Base-by-base conservation (phyloP, 2,888 invertebrate species). In the Ptilodon capucinus region DNA sequence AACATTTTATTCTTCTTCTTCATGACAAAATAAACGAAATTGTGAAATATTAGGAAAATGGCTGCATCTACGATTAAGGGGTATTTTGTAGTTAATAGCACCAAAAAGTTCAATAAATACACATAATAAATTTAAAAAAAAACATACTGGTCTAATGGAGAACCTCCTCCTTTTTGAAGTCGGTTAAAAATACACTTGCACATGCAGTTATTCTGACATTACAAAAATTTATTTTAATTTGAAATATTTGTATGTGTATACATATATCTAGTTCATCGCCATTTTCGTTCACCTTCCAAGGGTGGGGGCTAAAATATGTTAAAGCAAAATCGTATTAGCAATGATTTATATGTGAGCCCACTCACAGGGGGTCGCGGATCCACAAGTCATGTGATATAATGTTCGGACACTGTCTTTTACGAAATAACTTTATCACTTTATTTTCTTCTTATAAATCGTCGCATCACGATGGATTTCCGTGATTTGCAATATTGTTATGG, bases 311-410 rank as follows among this genome's bases (percentile, higher is more conserved):
- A 65, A 83, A 86, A 81, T 83, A 84, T 85, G 85, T 82, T 83
- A 71, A 70, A 77, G 75, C 64, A 64, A 84, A 87, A 88, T 83
- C 77, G 79, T 85, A 84, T 89, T 84, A 88, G 65, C 72, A 77
- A 84, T 89, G 88, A 90, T 89, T 89, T 89, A 89, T 89, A 71
- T 71, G 78, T 75, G 74, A 70, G 79, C 57, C 68, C 79, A 75
- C 74, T 78, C 62, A 58, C 54, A 56, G 50, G 74, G 78, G 84
- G 75, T 79, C 71, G 63, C 59, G 64, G 72, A 81, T 75, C 60
- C 63, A 83, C 88, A 56, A 88, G 90, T 90, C 90, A 90, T 81
- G 64, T 76, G 44, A 84, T 76, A 84, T 90, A 89, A 89, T 89
- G 86, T 64, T 75, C 62, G 80, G 80, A 81, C 81, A 76, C 62